Conservation (phyloP, 1,140 invertebrate species). For the Nomia melanderi region DNA sequence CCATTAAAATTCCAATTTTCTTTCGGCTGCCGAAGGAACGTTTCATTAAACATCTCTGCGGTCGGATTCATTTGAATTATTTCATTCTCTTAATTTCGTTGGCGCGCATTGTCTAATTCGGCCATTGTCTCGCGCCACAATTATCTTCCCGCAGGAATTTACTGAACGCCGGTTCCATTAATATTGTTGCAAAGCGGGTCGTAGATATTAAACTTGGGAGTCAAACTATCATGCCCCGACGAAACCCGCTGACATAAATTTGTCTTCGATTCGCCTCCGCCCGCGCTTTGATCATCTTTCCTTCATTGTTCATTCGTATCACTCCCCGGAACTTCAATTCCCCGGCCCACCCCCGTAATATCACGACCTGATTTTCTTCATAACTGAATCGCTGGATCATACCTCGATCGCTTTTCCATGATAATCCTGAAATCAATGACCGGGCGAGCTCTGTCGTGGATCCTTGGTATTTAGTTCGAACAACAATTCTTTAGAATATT, state of each 20-base stretch:
- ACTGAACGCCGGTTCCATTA: background rate
- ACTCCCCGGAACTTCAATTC: background rate
- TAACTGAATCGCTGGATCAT: background rate
- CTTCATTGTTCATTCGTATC: background rate
- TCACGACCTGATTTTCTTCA: background rate
- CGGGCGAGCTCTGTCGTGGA: too few species aligned
- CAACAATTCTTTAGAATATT: too few species aligned
- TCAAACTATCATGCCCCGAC: constrained; percentile 9
- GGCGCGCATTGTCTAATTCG: background rate
- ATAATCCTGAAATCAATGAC: too few species aligned
- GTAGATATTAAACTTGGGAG: background rate
- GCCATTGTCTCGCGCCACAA: background rate
- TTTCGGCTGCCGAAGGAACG: background rate
- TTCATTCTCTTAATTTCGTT: background rate
- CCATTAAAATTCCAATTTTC: background rate
- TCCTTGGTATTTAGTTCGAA: too few species aligned
- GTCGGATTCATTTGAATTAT: constrained; percentile 3
- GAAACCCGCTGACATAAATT: constrained; percentile 5
- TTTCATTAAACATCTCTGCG: background rate
- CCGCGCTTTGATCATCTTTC: constrained; percentile 3
- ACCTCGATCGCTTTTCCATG: too few species aligned
- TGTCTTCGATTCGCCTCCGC: constrained; percentile 9
- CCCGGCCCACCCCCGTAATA: background rate
- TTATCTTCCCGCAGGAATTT: constrained; percentile 13
- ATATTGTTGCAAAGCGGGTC: background rate